These are phyloP conservation scores for Monodelphis domestica DNA, from an alignment of 2,797 vertebrate species.

Conservation along the genomic window DNA sequence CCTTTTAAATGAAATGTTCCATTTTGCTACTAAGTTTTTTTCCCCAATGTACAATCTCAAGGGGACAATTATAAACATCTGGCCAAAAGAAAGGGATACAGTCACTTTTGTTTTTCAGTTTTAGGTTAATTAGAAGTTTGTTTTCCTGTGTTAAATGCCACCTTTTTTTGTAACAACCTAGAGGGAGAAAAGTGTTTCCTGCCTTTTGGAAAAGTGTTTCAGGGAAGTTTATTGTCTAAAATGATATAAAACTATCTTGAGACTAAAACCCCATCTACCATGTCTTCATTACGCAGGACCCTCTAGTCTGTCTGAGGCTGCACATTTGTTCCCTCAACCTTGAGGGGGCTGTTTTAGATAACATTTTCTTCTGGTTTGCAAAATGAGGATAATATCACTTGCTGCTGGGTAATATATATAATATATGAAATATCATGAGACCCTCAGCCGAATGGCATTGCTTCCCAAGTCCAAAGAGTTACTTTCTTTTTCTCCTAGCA, in stretches of 20 bases:
- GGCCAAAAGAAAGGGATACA: constrained; percentile 52
- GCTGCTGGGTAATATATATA: constrained; percentile 4
- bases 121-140: constrained; percentile 68
- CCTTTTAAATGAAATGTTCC: constrained; percentile 1
- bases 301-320: constrained; percentile 54
- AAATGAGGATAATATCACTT: constrained; percentile 56
- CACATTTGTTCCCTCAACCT: constrained; percentile 47
- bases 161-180: constrained; percentile 64
- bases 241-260: constrained; percentile 32
- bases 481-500: constrained; percentile 42
- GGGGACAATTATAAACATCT: constrained; percentile 58
- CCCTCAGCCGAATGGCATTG: neutral
- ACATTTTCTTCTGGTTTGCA: constrained; percentile 52
- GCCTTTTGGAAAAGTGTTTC: constrained; percentile 29
- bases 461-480: constrained; percentile 9
- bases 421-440: constrained; percentile 6
- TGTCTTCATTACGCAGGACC: constrained; percentile 52
- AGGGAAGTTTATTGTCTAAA: constrained; percentile 55
- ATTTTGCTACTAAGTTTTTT: constrained; percentile 19
- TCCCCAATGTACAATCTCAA: constrained; percentile 42
- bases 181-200: constrained; percentile 46
- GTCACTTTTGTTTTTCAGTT: constrained; percentile 55
- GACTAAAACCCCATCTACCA: constrained; percentile 56
- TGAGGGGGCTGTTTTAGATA: constrained; percentile 41
- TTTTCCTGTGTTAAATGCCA: constrained; percentile 69